phyloP scores from a whole-genome alignment of 2,888 invertebrate genomes.

The Acleris laterana region DNA sequence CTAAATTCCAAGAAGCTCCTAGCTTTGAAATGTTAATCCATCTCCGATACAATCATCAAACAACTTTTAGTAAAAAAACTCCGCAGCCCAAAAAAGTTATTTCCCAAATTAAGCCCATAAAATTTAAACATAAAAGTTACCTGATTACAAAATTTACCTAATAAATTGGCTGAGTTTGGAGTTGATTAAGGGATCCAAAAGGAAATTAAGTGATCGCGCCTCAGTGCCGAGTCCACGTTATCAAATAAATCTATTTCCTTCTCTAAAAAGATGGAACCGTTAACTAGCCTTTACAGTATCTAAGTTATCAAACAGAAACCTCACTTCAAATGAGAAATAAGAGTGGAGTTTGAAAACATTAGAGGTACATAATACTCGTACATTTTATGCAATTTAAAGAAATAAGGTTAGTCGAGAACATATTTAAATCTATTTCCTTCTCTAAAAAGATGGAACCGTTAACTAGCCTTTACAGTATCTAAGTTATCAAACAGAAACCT shows the following conservation, averaged over 20 bases:
- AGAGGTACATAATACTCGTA: not conserved
- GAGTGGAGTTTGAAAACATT: slow-evolving; percentile 2
- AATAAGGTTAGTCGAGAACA: not conserved
- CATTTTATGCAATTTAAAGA: not conserved
- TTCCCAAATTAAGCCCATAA: not conserved
- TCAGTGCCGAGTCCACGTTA: not conserved
- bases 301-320: not conserved
- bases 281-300: not conserved
- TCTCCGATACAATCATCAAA: not conserved
- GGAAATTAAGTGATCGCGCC: slow-evolving; percentile 11
- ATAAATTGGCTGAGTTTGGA: slow-evolving; percentile 4
- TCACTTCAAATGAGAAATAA: not conserved
- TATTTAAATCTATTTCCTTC: slow-evolving; percentile 9
- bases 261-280: slow-evolving; percentile 9
- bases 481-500: not conserved
- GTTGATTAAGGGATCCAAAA: slow-evolving; percentile 6
- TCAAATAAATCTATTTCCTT: slow-evolving; percentile 19
- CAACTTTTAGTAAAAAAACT: not conserved
- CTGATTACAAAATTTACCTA: slow-evolving; percentile 5
- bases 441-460: slow-evolving; percentile 9
- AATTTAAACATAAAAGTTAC: not conserved
- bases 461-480: not conserved
- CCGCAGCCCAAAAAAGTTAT: not conserved
- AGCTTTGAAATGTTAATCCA: not conserved
- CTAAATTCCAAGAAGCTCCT: no score